Evolutionary conservation across 2,888 invertebrate genomes (phyloP).

Genomic region (Drosophila neonasuta): DNA sequence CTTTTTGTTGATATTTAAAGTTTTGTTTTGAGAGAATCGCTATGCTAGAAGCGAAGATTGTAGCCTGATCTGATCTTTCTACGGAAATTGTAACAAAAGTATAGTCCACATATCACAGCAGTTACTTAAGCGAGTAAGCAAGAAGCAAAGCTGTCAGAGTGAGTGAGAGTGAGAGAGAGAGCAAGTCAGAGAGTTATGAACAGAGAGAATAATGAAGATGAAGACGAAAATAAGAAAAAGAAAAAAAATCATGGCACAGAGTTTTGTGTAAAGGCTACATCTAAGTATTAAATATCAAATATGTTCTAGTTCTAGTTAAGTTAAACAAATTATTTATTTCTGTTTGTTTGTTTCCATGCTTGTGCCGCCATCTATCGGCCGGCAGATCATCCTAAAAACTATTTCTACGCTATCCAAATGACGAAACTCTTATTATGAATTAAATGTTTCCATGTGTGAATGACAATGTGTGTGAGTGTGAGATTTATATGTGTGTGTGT

Average conservation of each 20-base stretch:
- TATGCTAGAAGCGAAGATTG: neutral
- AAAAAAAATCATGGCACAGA: constrained; percentile 25
- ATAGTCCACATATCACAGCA: constrained; percentile 9
- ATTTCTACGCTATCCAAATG: constrained; percentile 16
- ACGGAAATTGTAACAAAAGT: neutral
- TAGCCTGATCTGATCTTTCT: neutral
- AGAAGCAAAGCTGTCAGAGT: constrained; percentile 15
- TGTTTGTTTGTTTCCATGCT: constrained; percentile 18
- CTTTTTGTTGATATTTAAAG: neutral
- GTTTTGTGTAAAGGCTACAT: constrained; percentile 62
- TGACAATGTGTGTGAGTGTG: constrained; percentile 4
- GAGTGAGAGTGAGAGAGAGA: neutral
- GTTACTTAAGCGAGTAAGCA: constrained; percentile 39
- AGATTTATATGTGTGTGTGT: neutral
- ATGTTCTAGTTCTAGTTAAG: constrained; percentile 65
- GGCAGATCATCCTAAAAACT: constrained; percentile 9
- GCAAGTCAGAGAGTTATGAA: constrained; percentile 3
- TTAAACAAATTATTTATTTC: constrained; percentile 70
- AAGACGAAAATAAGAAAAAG: constrained; percentile 6
- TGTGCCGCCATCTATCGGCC: constrained; percentile 26
- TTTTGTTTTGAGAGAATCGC: neutral
- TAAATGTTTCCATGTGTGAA: constrained; percentile 10
- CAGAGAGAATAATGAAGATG: constrained; percentile 1
- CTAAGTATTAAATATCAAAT: constrained; percentile 75
- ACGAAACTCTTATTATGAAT: constrained; percentile 39